Evolutionary conservation across 2,888 invertebrate genomes (phyloP), one percentile per base, ranked within the genome.

Genomic region (Pterostichus madidus): DNA sequence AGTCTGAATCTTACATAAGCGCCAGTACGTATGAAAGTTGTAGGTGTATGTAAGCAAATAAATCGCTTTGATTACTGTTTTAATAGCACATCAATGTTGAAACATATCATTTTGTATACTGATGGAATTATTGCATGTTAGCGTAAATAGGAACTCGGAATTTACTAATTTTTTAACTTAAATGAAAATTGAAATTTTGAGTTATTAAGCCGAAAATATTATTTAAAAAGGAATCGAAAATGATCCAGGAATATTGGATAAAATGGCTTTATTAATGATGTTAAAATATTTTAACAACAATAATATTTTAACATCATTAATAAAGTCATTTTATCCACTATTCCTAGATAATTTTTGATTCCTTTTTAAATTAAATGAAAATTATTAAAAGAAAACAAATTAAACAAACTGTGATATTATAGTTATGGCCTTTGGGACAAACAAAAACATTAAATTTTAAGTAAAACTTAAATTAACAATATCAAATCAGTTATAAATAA

Each of bases 1-100:
- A 75, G 75, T 10, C 52, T 75, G 75, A 53, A 71, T 52, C 75
- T 75, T 75, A 75, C 53, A 53, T 75, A 75, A 75, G 75, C 49
- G 49, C 75, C 75, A 71, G 10, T 44, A 15, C 8, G 68, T 17
- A 71, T 10, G 68, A 17, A 71, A 71, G 39, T 71, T 68, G 68
- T 71, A 71, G 68, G 68, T 71, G 68, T 15, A 56, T 56, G 17
- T 71, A 71, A 71, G 68, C 44, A 39, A 71, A 71, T 71, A 71
- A 71, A 71, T 46, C 44, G 68, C 68, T 71, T 71, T 13, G 11
- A 71, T 71, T 71, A 71, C 68, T 4, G 10, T 53, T 59, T 59
- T 59, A 59, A 59, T 24, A 61, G 39, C 44, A 15, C 44, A 17
- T 44, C 44, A 11, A 11, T 44, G 39, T n/a, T 15, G 68, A 71